Evolutionary conservation across 1,140 invertebrate genomes (phyloP), one percentile per base, ranked within the genome.

Genomic region (Caerostris extrusa): DNA sequence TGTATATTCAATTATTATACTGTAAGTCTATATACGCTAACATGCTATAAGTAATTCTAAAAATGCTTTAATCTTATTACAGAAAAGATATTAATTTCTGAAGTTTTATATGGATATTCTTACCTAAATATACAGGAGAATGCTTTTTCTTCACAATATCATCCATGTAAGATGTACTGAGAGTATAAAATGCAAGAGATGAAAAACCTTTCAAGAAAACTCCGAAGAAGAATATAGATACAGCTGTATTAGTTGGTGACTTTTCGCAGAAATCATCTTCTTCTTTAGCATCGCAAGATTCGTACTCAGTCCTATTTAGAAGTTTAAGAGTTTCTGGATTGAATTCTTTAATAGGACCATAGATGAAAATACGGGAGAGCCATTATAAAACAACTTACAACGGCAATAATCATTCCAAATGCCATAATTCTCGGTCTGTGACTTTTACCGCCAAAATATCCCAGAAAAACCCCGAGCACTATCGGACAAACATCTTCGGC

Each of bases 141-240:
- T 99, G 98, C 95, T 98, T 97, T 96, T 97, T 98, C 94, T 98
- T 98, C 56, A 99, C 98, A 96, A 98, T 99, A 96, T 99, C 98
- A 95, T 99, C 98, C 86, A 99, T 98, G 95, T 98, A 99, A 2
- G 98, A 98, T 95, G 99, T 98, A 3, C 98, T 98, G 14, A 98
- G 96, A 3, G 98, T 98, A 94, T 98, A 98, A 34, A 98, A 98
- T 2, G 98, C 98, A 0, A 98, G 98, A 96, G 98, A 98, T 2
- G 98, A 94, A 50, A 93, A 90, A 8, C 94, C 94, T 83, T 93
- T 93, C 7, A 95, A 61, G 56, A 95, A 94, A 81, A 91, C 94
- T 8, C 93, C 94, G n/a, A 94, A 81, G 55, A 95, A 95, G 12
- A 95, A 64, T 7, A 90, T 57, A 7, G 89, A 94, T 12, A 91